Base-by-base conservation (phyloP, 2,797 vertebrate genomes). In the Peromyscus nudipes region DNA sequence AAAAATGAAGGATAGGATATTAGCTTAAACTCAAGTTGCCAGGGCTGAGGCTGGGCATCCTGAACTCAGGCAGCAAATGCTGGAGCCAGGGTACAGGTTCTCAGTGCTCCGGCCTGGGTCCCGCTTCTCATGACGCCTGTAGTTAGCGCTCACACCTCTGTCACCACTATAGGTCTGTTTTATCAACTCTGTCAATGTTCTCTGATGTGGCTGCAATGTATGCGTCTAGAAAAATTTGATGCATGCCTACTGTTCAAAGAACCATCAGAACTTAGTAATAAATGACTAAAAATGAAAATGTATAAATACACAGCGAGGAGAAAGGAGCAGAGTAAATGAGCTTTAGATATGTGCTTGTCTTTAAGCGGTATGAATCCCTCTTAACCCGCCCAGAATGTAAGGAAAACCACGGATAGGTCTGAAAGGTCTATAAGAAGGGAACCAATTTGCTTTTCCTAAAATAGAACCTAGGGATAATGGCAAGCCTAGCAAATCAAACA, bases 261-360 rank as follows among this genome's bases (percentile, higher is more conserved):
- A 84, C 17, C n/a, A 27, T 49, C 57, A 81, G 19, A 94, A 75
- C n/a, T 62, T 52, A 52, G 7, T 91, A 80, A 55, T 75, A 80
- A 87, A 40, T 62, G 11, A 76, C 65, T 71, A 81, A 82, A 96
- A 91, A 64, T 76, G 34, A 89, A 95, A 88, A 37, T 2, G 67
- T 96, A 19, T 16, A 60, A 85, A 55, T 4, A 80, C 7, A 92
- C 14, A 27, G 16, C 60, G 23, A 93, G 79, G 52, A 77, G 86
- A 46, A 49, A 62, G 62, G 25, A 83, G 6, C 9, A 46, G 4
- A 89, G 37, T 55, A 3, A 88, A 91, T 87, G 55, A 73, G 4
- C 55, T 89, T 84, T 73, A 67, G 17, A 11, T 87, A 55, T 43
- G 4, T 77, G 23, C 83, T 79, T 34, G 9, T 55, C 65, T 37